These are phyloP conservation scores for Collichthys lucidus DNA, from an alignment of 2,113 vertebrate genomes.

Conservation along the genomic window DNA sequence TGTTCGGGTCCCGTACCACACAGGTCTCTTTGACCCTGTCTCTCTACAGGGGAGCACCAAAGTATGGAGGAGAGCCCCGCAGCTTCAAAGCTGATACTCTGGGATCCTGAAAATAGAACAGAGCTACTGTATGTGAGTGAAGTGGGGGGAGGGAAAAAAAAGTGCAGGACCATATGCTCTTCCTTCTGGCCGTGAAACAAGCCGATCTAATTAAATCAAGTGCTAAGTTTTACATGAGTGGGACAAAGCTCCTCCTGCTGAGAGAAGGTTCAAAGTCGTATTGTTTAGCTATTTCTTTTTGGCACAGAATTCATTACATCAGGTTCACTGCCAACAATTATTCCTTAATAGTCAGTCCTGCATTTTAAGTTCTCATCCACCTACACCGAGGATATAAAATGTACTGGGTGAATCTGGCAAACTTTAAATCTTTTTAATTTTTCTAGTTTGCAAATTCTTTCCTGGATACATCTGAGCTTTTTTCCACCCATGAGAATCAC, in stretches of 20 bases:
- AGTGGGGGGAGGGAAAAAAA: slow-evolving; percentile 17
- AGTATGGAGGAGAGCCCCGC: slow-evolving; percentile 54
- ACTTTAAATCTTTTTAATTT: slow-evolving; percentile 28
- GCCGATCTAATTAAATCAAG: slow-evolving; percentile 78
- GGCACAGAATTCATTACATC: slow-evolving; percentile 8
- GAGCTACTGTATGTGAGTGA: slow-evolving; percentile 56
- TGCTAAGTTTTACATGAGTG: slow-evolving; percentile 71
- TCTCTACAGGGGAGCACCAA: slow-evolving; percentile 50
- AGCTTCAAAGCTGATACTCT: slow-evolving; percentile 68
- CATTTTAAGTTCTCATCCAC: not conserved
- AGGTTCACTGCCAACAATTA: not conserved
- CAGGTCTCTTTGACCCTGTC: slow-evolving; percentile 60
- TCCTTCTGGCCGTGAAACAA: slow-evolving; percentile 73
- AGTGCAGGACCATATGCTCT: slow-evolving; percentile 75
- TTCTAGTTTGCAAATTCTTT: not conserved
- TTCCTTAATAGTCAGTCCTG: not conserved
- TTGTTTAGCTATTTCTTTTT: slow-evolving; percentile 33
- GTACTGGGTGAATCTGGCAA: not conserved
- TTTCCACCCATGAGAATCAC: slow-evolving; percentile 14
- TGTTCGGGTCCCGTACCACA: slow-evolving; percentile 51
- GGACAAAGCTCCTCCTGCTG: slow-evolving; percentile 71
- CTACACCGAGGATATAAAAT: not conserved
- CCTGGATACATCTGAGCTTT: slow-evolving; percentile 29
- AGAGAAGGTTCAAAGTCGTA: slow-evolving; percentile 54
- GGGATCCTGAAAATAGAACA: slow-evolving; percentile 74